A percentile compares a stretch with the other conserved stretches of the same genome.
Evolutionary conservation across 2,888 invertebrate genomes (phyloP).

Genomic region (Dicyrtomina minuta): DNA sequence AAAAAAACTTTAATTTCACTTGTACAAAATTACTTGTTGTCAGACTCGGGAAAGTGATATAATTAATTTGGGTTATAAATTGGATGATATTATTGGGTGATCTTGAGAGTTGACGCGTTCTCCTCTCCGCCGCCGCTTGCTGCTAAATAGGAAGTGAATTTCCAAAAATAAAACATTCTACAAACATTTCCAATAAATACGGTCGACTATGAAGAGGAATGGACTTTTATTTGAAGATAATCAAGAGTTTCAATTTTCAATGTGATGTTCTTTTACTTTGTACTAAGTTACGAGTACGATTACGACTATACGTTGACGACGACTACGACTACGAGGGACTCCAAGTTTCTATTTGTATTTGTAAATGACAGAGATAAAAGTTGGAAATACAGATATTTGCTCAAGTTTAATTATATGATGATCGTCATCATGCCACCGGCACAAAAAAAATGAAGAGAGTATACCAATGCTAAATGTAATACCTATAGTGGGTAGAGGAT

Average conservation of each 20-base stretch:
- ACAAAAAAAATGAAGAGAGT: neutral
- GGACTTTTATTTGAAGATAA: slow-evolving; percentile 37
- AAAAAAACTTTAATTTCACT: too few species aligned
- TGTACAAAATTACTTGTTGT: neutral
- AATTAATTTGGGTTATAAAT: slow-evolving; percentile 17
- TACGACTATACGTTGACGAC: too few species aligned
- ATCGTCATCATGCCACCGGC: neutral
- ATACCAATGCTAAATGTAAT: neutral
- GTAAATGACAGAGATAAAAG: neutral
- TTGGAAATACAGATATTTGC: neutral
- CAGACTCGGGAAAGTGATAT: neutral
- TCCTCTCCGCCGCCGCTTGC: slow-evolving; percentile 28
- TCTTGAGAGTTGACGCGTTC: slow-evolving; percentile 24
- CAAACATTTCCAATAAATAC: slow-evolving; percentile 35
- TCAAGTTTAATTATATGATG: neutral
- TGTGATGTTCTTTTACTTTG: slow-evolving; percentile 43
- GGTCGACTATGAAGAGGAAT: slow-evolving; percentile 16
- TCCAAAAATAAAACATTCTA: slow-evolving; percentile 10
- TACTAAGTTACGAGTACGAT: slow-evolving; percentile 15
- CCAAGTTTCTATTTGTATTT: too few species aligned
- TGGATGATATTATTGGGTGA: slow-evolving; percentile 24
- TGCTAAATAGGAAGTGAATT: too few species aligned
- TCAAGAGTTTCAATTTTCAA: slow-evolving; percentile 36
- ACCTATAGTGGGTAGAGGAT: too few species aligned
- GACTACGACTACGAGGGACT: too few species aligned